Conservation (phyloP, 92 coral and sea anemone species). For the Virgularia gustaviana region DNA sequence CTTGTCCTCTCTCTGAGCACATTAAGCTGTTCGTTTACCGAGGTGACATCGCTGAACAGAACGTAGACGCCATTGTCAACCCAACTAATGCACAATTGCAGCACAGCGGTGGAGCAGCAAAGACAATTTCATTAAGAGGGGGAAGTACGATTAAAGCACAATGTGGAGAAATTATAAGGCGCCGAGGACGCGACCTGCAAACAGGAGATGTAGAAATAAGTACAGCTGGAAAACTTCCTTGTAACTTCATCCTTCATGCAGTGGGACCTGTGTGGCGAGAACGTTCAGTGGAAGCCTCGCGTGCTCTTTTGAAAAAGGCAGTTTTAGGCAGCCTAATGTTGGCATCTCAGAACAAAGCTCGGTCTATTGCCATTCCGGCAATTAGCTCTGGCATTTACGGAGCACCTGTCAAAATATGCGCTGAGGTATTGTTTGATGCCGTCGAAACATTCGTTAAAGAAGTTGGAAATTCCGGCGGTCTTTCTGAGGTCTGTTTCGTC, state of each 20-base stretch:
- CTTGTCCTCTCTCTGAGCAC: conserved; percentile 12
- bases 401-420: conserved; percentile 62
- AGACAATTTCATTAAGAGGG: conserved; percentile 56
- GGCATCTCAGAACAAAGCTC: neutral
- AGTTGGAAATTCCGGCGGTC: neutral
- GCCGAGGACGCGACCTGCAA: conserved; percentile 28
- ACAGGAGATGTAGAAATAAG: conserved; percentile 60
- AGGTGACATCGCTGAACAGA: conserved; percentile 63
- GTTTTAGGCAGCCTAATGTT: conserved; percentile 1
- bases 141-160: conserved; percentile 61
- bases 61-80: conserved; percentile 67
- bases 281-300: neutral
- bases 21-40: conserved; percentile 45
- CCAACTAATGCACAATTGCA: conserved; percentile 56
- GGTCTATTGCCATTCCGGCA: conserved; percentile 57
- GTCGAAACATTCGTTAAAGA: conserved; percentile 46
- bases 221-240: conserved; percentile 62
- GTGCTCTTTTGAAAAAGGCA: conserved; percentile 7
- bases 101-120: conserved; percentile 69
- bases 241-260: conserved; percentile 58
- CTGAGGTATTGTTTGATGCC: conserved; percentile 54
- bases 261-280: conserved; percentile 59
- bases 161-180: conserved; percentile 42
- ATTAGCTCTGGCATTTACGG: conserved; percentile 72
- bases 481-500: conserved; percentile 68